Evolutionary conservation across 2,797 vertebrate species (phyloP), one percentile per base, ranked within the genome.

Genomic region (Sorex maritimensis): DNA sequence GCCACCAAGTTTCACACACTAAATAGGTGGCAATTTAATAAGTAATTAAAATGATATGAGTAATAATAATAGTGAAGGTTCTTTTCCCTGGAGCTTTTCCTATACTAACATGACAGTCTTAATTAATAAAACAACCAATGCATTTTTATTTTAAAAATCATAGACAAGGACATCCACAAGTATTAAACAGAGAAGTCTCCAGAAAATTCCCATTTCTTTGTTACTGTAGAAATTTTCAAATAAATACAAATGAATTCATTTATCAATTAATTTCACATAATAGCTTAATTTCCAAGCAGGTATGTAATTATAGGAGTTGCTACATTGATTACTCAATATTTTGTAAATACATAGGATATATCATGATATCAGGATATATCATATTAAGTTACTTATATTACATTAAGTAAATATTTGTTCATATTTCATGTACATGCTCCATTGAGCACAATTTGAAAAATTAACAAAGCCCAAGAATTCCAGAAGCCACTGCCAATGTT

Each of bases 241-340:
- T 82, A 81, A 88, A 86, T 55, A 46, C 0, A n/a, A 17, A 17
- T n/a, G 46, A 52, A 67, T 65, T 80, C 17, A 46, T 73, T 68
- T 30, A 24, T 84, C 63, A 73, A 38, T 72, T 93, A 46, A 72
- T 81, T 65, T 90, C 38, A 89, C 5, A 26, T 13, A 52, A 10
- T 68, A 81, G n/a, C 13, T 86, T 78, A 91, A 84, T 75, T 81
- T 86, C 4, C 28, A 96, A 91, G 52, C 38, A 46, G 88, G 21
- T 21, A 23, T 28, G 72, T 72, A 7, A 61, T 55, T 80, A 63
- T 7, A 26, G 72, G 1, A 3, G 9, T 3, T 81, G 21, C 30
- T 72, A 23, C 73, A 3, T 41, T 52, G 28, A 71, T 61, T 61
- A 61, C 11, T 87, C 34, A 80, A 4, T 30, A 80, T 65, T 24